Conservation (phyloP, 2,888 invertebrate species). For the Artemia sinica region DNA sequence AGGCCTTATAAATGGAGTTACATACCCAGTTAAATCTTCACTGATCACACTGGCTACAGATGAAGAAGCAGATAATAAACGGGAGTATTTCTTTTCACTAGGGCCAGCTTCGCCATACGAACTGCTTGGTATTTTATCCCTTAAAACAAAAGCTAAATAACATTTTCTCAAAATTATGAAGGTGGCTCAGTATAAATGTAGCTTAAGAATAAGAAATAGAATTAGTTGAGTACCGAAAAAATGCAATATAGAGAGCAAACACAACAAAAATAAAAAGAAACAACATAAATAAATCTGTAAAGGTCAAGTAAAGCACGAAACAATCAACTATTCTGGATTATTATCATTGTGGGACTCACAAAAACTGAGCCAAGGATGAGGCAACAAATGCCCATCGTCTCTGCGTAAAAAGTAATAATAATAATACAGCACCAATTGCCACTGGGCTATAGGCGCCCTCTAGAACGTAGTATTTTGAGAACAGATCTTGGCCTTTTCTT, state of each 20-base stretch:
- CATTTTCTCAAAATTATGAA: too few species aligned
- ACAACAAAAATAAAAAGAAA: background rate
- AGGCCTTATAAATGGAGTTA: background rate
- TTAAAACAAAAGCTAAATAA: background rate
- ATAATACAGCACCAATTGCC: too few species aligned
- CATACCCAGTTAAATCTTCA: constrained; percentile 1
- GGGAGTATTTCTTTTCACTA: constrained; percentile 1
- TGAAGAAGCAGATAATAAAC: background rate
- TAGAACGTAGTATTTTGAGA: too few species aligned
- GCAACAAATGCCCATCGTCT: too few species aligned
- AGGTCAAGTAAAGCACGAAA: too few species aligned
- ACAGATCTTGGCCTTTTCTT: too few species aligned
- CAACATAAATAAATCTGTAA: background rate
- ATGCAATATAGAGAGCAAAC: background rate
- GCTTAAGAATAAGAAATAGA: constrained; percentile 5
- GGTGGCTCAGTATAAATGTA: background rate
- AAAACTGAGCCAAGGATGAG: too few species aligned
- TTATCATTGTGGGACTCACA: too few species aligned
- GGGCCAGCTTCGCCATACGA: constrained; percentile 8
- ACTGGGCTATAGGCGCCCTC: too few species aligned
- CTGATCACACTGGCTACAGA: constrained; percentile 4
- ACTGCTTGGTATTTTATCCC: background rate
- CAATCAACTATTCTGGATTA: too few species aligned
- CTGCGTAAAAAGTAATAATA: too few species aligned
- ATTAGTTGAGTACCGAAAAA: background rate